Conservation (phyloP, 2,113 vertebrate species). For the Sceloporus tristichus region DNA sequence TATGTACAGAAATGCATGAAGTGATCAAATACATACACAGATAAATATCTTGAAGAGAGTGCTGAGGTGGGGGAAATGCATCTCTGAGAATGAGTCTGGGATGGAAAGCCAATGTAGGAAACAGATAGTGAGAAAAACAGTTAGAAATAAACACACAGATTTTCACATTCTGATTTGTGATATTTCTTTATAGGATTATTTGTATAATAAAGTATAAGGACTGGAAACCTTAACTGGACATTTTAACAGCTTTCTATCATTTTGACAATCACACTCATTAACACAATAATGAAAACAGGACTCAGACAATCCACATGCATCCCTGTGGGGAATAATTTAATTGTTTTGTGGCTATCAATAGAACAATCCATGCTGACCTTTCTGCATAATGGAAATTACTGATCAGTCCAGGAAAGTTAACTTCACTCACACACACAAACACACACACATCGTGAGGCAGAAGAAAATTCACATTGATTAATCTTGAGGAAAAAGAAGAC, state of each 20-base stretch:
- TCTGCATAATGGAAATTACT: slow-evolving; percentile 10
- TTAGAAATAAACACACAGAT: too few relatives aligned
- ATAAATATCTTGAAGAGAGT: too few relatives aligned
- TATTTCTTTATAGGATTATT: neutral
- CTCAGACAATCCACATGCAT: neutral
- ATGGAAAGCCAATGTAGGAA: too few relatives aligned
- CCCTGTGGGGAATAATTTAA: neutral
- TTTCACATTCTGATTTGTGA: too few relatives aligned
- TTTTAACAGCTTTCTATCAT: neutral
- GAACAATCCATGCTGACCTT: slow-evolving; percentile 1
- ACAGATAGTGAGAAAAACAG: too few relatives aligned
- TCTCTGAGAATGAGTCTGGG: too few relatives aligned
- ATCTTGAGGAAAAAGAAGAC: neutral
- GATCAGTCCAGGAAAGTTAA: slow-evolving; percentile 1
- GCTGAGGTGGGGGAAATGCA: too few relatives aligned
- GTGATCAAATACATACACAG: too few relatives aligned
- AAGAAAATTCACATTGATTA: slow-evolving; percentile 6
- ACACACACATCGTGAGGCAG: neutral
- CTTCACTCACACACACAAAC: neutral
- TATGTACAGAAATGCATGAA: too few relatives aligned
- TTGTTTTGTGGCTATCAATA: neutral
- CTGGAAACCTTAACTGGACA: neutral
- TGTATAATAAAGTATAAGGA: neutral
- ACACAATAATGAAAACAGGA: slow-evolving; percentile 6
- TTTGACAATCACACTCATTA: neutral